phyloP scores from a whole-genome alignment of 2,797 vertebrate species.

The Toxotes lorentzi region DNA sequence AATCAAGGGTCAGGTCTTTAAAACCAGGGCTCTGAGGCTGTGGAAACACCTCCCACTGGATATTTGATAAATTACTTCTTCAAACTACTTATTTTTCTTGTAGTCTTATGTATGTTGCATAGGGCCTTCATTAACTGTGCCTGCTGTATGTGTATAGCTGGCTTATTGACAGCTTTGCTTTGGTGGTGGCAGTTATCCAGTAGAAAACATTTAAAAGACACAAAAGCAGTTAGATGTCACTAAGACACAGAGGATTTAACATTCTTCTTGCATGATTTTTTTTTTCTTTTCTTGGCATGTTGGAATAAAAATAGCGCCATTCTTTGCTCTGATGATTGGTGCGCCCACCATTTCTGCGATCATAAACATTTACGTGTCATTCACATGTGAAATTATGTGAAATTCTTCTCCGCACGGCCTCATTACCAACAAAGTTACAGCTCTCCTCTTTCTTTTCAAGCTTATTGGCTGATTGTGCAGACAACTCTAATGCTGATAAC shows the following conservation, averaged over 20 bases:
- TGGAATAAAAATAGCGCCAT: not conserved
- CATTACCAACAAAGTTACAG: not conserved
- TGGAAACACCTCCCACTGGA: not conserved
- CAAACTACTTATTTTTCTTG: not conserved
- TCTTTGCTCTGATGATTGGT: not conserved
- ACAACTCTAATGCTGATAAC: conserved; percentile 16
- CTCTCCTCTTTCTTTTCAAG: not conserved
- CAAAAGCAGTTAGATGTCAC: not conserved
- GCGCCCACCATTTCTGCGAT: not conserved
- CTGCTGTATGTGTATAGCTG: too few relatives aligned
- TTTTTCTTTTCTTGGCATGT: not conserved
- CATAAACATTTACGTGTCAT: not conserved
- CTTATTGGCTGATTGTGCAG: conserved; percentile 7
- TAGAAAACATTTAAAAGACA: too few relatives aligned
- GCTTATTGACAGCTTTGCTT: not conserved
- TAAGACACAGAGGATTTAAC: not conserved
- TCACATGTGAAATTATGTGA: conserved; percentile 2
- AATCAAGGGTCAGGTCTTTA: not conserved
- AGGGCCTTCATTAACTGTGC: too few relatives aligned
- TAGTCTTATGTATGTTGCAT: too few relatives aligned
- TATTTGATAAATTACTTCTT: not conserved
- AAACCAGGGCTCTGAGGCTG: not conserved
- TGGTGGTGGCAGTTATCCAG: not conserved
- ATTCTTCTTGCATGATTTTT: not conserved
- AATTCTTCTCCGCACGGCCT: not conserved